Base-by-base conservation (phyloP, 2,113 vertebrate genomes). In the Eclectus roratus region DNA sequence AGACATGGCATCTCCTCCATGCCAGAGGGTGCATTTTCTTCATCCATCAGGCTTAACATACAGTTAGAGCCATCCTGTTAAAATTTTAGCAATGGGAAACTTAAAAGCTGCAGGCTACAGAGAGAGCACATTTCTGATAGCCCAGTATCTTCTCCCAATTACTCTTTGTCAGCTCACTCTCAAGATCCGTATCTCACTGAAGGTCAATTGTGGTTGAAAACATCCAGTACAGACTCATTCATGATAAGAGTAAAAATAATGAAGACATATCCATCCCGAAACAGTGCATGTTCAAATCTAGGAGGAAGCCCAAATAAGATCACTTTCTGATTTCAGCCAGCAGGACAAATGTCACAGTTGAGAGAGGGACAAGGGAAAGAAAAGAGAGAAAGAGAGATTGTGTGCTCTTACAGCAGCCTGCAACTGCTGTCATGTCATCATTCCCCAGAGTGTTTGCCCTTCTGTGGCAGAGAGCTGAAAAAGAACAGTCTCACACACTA, bases 191-290 rank as follows among this genome's bases (percentile, higher is more conserved):
- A 91, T 95, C 93, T 93, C 92, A 81, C 83, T 92, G 96, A 96
- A 97, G 95, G 95, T 97, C 96, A 97, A 28, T 73, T 87, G 92
- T 84, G 66, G 83, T 58, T 95, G 95, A 93, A 96, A 96, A 96
- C 66, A 93, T 72, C 80, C 77, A 96, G 91, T 80, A 85, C 86
- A 93, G 92, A 86, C 93, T 95, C 96, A 93, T 93, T 89, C 73
- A 91, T 16, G 92, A 13, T 73, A 93, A 93, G 61, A 91, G 85
- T 81, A 53, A 87, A 96, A 96, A 89, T 95, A 91, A 95, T 76
- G 88, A 95, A 96, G 94, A 86, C 61, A 43, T 35, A 94, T 31
- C 91, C 88, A 61, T 41, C 83, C 83, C 3, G 0, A 86, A 95
- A 74, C 83, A 69, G 88, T 2, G 2, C 60, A 17, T 5, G 23